Base-by-base conservation (phyloP, 2,113 vertebrate species). In the Protomyctophum bolini region DNA sequence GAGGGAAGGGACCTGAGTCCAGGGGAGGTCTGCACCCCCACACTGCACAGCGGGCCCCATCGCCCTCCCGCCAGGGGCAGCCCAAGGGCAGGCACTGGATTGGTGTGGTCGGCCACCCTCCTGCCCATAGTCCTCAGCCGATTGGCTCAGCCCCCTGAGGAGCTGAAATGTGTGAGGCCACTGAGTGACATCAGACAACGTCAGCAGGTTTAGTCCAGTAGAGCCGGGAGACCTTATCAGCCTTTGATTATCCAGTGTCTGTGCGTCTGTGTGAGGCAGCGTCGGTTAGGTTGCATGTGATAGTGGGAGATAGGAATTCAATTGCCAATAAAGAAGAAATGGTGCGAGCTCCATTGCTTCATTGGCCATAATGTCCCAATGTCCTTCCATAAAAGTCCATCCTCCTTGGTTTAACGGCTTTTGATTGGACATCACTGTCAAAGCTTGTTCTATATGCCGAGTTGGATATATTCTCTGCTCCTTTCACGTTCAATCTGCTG, bases 21-120 rank as follows among this genome's bases (percentile, higher is more conserved):
- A 2, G 93, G 93, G 71, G 93, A 94, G 7, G 92, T 93, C 79
- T 94, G 93, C 75, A 93, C 92, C 28, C 92, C 93, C 12, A 94
- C 87, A 47, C 87, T 93, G 92, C 93, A 94, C 70, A 92, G 80
- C 0, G 91, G 91, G 33, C 92, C 92, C 93, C 93, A 94, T 94
- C 88, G 85, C 59, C 89, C 91, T 66, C 88, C 91, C 2, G 91
- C 86, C 67, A 92, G 79, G 68, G 93, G 91, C 68, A 93, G 77
- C 66, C 92, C 92, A 70, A 94, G 88, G 6, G 90, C 91, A 73
- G 92, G 92, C 87, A 93, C 92, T 0, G 92, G 90, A 91, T 94
- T 91, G 66, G 91, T 89, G 71, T 87, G 84, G 66, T 93, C 91
- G 62, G 91, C 91, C 83, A 90, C 92, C 73, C 92, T 89, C 68